phyloP scores from a whole-genome alignment of 2,797 vertebrate species.

The Gobionotothen gibberifrons region DNA sequence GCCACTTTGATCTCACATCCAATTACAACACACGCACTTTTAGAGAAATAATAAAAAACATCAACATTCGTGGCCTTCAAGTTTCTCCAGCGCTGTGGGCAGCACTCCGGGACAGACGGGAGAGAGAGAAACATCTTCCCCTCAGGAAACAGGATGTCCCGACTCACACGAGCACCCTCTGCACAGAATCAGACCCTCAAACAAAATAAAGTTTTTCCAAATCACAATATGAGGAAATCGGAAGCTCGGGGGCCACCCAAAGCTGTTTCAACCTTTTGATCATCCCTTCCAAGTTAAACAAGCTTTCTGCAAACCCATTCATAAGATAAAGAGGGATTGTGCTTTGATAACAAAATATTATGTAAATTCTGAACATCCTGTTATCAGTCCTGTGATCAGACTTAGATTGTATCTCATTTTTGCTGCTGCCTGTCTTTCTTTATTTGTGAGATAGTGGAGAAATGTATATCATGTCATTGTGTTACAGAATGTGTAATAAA shows the following conservation, averaged over 20 bases:
- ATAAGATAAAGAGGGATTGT: constrained; percentile 31
- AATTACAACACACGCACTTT: constrained; percentile 49
- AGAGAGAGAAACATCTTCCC: constrained; percentile 58
- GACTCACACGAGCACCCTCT: constrained; percentile 50
- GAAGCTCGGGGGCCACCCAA: constrained; percentile 71
- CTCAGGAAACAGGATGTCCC: constrained; percentile 80
- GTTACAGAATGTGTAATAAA: background rate
- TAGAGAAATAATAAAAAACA: constrained; percentile 53
- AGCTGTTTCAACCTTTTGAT: constrained; percentile 69
- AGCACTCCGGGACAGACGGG: constrained; percentile 50
- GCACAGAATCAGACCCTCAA: constrained; percentile 52
- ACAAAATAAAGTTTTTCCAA: constrained; percentile 68
- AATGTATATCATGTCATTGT: background rate
- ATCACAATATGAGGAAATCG: constrained; percentile 67
- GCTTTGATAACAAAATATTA: constrained; percentile 47
- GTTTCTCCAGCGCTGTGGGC: constrained; percentile 64
- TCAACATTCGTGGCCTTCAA: constrained; percentile 62
- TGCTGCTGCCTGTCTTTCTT: background rate
- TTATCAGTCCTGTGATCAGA: constrained; percentile 2
- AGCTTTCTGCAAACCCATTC: constrained; percentile 41
- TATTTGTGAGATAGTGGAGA: background rate
- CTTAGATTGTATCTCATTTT: background rate
- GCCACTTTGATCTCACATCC: constrained; percentile 64
- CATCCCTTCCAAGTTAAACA: constrained; percentile 69
- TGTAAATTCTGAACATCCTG: constrained; percentile 33